Base-by-base conservation (phyloP, 2,888 invertebrate species). In the Sminthurides aquaticus region DNA sequence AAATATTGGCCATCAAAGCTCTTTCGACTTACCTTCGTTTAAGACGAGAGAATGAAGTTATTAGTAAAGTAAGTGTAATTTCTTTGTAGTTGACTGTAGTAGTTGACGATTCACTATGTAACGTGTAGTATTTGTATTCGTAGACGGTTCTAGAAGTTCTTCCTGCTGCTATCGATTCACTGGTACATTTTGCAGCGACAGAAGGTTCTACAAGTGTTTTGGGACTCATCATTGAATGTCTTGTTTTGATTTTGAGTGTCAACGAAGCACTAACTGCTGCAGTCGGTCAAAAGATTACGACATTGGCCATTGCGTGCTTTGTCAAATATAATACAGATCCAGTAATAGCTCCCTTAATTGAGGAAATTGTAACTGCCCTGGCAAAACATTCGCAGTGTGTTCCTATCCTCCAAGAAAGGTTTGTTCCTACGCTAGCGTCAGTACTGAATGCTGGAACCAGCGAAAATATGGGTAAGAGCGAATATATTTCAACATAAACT, bases 241-340 rank as follows among this genome's bases (percentile, higher is more conserved):
- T 74, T 2, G 67, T 69, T 48, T 62, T 66, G n/a, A 72, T 74
- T 25, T 64, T 74, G 1, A 76, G 85, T 83, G 80, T 87, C 60
- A 86, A 87, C 77, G 80, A 81, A 43, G 79, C 80, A 57, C 86
- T 87, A 74, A 86, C 87, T 1, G 84, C 83, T 18, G 80, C 83
- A 8, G 80, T 82, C 18, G 86, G 86, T 73, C 78, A 77, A 27
- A 86, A 85, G 78, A 80, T 87, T 22, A 84, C 84, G 29, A 86
- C 87, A 0, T 76, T 88, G 29, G 82, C 84, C 2, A 84, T 87
- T 67, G 86, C 86, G 2, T 83, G 85, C 1, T 87, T 87, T 75
- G 79, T 87, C 0, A 87, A 87, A 76, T 85, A 84, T 75, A 83
- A 78, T 71, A 77, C 78, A 68, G 87, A 87, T 78, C 87, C 86